Percentiles rank a stretch among this genome's conserved stretches.
Evolutionary conservation across 2,888 invertebrate species (phyloP).

Genomic region (Chydorus sphaericus): DNA sequence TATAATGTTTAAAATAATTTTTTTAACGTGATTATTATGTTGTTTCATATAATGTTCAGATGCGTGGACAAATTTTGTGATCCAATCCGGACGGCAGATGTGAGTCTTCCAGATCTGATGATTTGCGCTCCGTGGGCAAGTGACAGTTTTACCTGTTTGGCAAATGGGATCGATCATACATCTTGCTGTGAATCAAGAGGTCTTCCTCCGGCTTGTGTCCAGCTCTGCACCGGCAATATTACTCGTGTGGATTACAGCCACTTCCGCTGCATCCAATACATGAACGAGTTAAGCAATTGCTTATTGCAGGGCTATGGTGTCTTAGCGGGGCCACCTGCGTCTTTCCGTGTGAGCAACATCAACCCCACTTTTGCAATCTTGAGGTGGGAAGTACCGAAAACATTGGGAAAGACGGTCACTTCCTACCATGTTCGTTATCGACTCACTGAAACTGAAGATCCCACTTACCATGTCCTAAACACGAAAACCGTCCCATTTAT

Average conservation of each 20-base stretch:
- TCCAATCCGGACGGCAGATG: constrained; percentile 39
- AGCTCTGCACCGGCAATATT: constrained; percentile 63
- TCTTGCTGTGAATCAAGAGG: constrained; percentile 62
- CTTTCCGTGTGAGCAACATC: constrained; percentile 49
- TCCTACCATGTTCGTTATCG: constrained; percentile 46
- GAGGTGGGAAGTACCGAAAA: constrained; percentile 59
- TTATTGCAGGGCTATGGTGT: constrained; percentile 72
- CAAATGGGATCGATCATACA: constrained; percentile 65
- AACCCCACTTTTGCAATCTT: constrained; percentile 60
- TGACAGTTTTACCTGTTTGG: constrained; percentile 60
- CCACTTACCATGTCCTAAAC: constrained; percentile 28
- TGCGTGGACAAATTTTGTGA: constrained; percentile 68
- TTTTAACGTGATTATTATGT: neutral
- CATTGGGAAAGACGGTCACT: constrained; percentile 52
- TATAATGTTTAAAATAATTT: neutral
- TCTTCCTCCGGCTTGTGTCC: constrained; percentile 55
- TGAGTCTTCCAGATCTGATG: constrained; percentile 66
- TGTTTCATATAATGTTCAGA: constrained; percentile 21
- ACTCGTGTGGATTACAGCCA: constrained; percentile 62
- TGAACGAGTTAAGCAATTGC: constrained; percentile 66
- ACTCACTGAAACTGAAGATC: constrained; percentile 35
- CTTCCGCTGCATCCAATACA: constrained; percentile 68
- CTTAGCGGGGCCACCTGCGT: constrained; percentile 54
- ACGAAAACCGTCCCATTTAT: constrained; percentile 36
- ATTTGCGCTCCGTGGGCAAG: constrained; percentile 79